Conservation (phyloP, 2,797 vertebrate species). For the Meriones psammophilus region DNA sequence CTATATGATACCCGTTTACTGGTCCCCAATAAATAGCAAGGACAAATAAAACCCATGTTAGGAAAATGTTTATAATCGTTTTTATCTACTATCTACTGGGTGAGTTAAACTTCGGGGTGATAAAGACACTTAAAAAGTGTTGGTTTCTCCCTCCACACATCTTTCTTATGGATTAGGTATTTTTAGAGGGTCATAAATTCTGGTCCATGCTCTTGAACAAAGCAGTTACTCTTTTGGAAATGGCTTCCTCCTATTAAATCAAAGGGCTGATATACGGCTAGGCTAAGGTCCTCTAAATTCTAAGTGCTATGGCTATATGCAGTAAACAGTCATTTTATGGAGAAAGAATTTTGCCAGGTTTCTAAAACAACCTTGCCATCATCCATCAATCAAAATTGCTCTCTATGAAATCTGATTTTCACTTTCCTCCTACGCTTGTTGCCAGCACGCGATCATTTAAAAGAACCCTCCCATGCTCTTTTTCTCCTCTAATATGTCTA, state of each 20-base stretch:
- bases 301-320: neutral
- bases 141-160: neutral
- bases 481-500: neutral
- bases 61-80: constrained; percentile 6
- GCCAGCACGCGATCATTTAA: neutral
- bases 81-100: neutral
- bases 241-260: constrained; percentile 52
- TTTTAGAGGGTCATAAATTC: constrained; percentile 40
- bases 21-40: neutral
- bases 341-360: constrained; percentile 34
- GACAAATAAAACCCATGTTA: constrained; percentile 32
- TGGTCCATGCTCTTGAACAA: neutral
- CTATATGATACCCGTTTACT: neutral
- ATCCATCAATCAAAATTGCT: constrained; percentile 21
- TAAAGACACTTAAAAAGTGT: constrained; percentile 46
- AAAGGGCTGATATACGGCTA: neutral
- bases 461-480: neutral
- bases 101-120: constrained; percentile 2
- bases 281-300: constrained; percentile 20
- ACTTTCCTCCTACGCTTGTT: neutral
- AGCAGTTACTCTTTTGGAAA: neutral
- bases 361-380: constrained; percentile 18
- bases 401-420: constrained; percentile 26
- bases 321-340: constrained; percentile 46
- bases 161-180: neutral